Evolutionary conservation across 2,888 invertebrate genomes (phyloP).

Genomic region (Lepidonotus clava): DNA sequence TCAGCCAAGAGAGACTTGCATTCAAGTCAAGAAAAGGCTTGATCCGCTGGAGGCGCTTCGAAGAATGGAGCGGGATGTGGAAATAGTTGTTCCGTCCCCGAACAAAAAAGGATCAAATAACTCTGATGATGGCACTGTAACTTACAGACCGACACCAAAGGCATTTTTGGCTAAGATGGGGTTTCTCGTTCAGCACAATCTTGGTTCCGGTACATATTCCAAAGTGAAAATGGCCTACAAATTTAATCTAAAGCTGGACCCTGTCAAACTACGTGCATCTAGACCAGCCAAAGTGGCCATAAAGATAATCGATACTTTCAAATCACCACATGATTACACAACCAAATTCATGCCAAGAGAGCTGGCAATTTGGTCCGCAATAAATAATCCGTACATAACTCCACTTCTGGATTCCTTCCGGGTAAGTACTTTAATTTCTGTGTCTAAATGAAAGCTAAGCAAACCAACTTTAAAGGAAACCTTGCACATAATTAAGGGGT

Average conservation of each 20-base stretch:
- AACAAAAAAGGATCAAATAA: not conserved
- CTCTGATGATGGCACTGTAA: not conserved
- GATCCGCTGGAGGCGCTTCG: not conserved
- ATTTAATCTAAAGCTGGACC: not conserved
- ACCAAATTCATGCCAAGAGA: conserved; percentile 71
- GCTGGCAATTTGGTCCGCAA: conserved; percentile 69
- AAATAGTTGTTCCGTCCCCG: not conserved
- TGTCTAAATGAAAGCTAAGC: too few relatives aligned
- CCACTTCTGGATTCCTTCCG: conserved; percentile 66
- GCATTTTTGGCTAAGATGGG: conserved; percentile 77
- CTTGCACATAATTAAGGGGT: too few relatives aligned
- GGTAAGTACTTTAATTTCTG: not conserved
- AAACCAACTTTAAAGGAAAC: too few relatives aligned
- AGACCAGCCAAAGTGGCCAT: conserved; percentile 65
- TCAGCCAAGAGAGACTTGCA: too few relatives aligned
- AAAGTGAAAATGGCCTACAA: conserved; percentile 68
- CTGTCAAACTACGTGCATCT: conserved; percentile 15
- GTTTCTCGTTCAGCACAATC: conserved; percentile 72
- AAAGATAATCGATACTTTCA: conserved; percentile 67
- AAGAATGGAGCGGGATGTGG: not conserved
- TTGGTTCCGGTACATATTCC: conserved; percentile 79
- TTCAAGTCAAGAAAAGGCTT: too few relatives aligned
- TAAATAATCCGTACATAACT: conserved; percentile 69
- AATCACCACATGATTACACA: conserved; percentile 71
- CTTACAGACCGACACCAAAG: conserved; percentile 72